phyloP scores from a whole-genome alignment of 2,888 invertebrate species.

The Agrotis exclamationis region DNA sequence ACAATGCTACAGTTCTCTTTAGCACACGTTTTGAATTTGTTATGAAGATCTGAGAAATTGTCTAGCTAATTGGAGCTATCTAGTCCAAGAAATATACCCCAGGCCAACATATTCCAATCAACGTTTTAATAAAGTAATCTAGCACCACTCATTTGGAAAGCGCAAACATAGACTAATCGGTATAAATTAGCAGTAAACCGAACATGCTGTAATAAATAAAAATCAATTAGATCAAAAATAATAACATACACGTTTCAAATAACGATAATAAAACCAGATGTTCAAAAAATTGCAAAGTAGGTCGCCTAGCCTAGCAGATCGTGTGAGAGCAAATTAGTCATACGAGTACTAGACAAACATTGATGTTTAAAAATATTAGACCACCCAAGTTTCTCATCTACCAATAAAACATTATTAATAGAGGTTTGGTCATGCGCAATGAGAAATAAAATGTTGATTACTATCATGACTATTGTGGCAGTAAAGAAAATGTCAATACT shows the following conservation, averaged over 20 bases:
- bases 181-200: conserved; percentile 47
- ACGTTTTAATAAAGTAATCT: conserved; percentile 44
- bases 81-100: conserved; percentile 25
- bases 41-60: conserved; percentile 5
- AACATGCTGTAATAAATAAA: conserved; percentile 51
- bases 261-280: conserved; percentile 75
- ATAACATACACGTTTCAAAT: conserved; percentile 35
- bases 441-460: conserved; percentile 28
- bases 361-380: conserved; percentile 63
- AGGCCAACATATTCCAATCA: conserved; percentile 42
- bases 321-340: conserved; percentile 78
- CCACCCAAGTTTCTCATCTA: conserved; percentile 49
- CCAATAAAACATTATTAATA: conserved; percentile 42
- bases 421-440: conserved; percentile 19
- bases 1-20: background rate
- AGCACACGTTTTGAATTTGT: background rate
- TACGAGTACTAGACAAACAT: conserved; percentile 54
- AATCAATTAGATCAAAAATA: conserved; percentile 56
- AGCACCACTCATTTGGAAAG: conserved; percentile 55
- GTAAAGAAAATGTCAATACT: conserved; percentile 9
- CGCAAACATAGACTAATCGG: conserved; percentile 45
- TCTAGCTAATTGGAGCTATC: conserved; percentile 17
- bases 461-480: conserved; percentile 29
- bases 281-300: conserved; percentile 74
- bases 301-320: conserved; percentile 74